phyloP scores from a whole-genome alignment of 2,888 invertebrate genomes.

The Drosophila mimetica region DNA sequence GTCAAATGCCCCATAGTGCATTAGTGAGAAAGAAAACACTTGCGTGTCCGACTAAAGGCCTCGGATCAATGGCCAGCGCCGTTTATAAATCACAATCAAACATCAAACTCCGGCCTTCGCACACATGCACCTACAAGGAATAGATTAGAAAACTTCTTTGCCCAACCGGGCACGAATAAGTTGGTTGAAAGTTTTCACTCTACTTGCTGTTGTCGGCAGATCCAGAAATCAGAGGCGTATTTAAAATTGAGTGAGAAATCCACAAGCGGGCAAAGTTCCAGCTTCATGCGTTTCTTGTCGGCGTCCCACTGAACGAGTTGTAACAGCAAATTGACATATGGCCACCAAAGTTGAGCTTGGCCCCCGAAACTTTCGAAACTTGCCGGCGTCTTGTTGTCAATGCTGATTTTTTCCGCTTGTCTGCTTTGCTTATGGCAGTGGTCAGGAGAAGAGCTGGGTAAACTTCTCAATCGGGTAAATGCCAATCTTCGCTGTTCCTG shows the following conservation, averaged over 20 bases:
- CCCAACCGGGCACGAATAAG: conserved; percentile 51
- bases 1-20: too few relatives aligned
- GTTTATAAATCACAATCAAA: conserved; percentile 49
- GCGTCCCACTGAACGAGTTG: conserved; percentile 67
- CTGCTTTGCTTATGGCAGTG: conserved; percentile 62
- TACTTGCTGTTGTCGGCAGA: conserved; percentile 1
- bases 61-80: conserved; percentile 53
- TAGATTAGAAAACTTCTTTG: conserved; percentile 72
- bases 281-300: conserved; percentile 9
- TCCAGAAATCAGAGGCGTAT: conserved; percentile 48
- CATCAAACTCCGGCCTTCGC: conserved; percentile 18
- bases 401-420: conserved; percentile 67
- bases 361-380: conserved; percentile 43
- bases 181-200: conserved; percentile 59
- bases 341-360: conserved; percentile 58
- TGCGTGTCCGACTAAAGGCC: conserved; percentile 38
- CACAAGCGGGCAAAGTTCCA: conserved; percentile 22
- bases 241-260: conserved; percentile 60
- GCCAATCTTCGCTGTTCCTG: conserved; percentile 24
- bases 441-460: conserved; percentile 18
- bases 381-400: conserved; percentile 60
- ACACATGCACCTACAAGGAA: conserved; percentile 36
- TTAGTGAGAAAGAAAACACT: conserved; percentile 70
- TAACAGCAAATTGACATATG: conserved; percentile 77
- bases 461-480: conserved; percentile 37